A percentile compares a stretch with the other conserved stretches of the same genome.
phyloP scores from a whole-genome alignment of 2,797 vertebrate genomes.

The Gambelia wislizenii region DNA sequence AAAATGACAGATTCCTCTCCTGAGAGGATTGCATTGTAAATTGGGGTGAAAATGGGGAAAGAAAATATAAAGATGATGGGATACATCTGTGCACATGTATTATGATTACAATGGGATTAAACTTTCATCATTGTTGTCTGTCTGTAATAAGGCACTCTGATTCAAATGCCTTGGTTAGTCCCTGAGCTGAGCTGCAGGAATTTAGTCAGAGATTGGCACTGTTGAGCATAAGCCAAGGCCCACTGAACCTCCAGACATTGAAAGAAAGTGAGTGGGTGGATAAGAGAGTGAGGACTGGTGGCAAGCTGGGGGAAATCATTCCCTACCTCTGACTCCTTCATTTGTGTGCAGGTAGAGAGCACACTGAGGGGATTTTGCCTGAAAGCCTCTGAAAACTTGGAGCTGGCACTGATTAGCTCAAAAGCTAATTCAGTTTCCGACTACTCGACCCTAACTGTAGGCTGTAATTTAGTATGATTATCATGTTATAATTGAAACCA shows the following conservation, averaged over 20 bases:
- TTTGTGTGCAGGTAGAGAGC: background rate
- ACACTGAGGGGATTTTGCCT: background rate
- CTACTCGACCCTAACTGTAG: background rate
- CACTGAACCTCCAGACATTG: background rate
- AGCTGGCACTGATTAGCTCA: background rate
- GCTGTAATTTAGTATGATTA: background rate
- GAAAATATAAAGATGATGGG: background rate
- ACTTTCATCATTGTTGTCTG: background rate
- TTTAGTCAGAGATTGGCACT: background rate
- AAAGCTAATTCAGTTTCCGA: background rate
- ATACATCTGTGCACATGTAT: background rate
- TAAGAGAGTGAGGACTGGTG: background rate
- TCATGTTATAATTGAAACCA: background rate
- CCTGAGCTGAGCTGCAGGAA: background rate
- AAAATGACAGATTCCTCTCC: background rate
- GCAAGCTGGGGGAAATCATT: background rate
- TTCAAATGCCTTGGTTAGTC: background rate
- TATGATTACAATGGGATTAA: background rate
- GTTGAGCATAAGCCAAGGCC: background rate
- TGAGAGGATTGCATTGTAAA: background rate
- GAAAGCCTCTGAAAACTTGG: background rate
- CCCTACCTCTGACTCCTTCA: background rate
- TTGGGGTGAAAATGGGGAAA: background rate
- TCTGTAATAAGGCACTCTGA: background rate
- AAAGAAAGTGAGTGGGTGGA: background rate